Conservation (phyloP, 2,888 invertebrate genomes). For the Eustalomyia histrio region DNA sequence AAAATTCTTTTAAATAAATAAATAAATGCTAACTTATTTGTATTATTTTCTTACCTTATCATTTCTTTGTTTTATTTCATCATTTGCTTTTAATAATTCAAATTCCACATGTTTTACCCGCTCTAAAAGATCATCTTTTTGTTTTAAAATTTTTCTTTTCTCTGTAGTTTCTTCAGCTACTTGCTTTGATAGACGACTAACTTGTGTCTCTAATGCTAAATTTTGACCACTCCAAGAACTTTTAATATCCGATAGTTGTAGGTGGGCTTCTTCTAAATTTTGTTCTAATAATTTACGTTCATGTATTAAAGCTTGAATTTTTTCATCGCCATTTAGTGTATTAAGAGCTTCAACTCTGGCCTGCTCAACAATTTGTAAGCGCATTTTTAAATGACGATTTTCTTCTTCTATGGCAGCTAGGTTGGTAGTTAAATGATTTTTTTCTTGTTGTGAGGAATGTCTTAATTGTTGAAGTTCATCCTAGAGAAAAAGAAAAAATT, state of each 20-base stretch:
- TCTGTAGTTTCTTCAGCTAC: constrained; percentile 92
- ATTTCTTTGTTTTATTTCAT: constrained; percentile 76
- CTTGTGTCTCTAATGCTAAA: constrained; percentile 93
- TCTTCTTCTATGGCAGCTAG: constrained; percentile 88
- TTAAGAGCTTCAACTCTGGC: constrained; percentile 74
- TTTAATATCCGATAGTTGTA: constrained; percentile 93
- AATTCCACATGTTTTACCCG: constrained; percentile 80
- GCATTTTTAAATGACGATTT: constrained; percentile 84
- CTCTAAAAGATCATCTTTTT: constrained; percentile 84
- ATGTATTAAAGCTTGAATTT: constrained; percentile 81
- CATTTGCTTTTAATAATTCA: constrained; percentile 74
- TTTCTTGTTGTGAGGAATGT: constrained; percentile 87
- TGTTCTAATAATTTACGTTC: constrained; percentile 86
- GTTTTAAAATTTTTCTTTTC: constrained; percentile 86
- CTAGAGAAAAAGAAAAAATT: constrained; percentile 78
- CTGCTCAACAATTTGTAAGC: constrained; percentile 77
- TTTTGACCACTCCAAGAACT: constrained; percentile 96
- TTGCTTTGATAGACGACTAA: constrained; percentile 89
- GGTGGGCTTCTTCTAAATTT: constrained; percentile 90
- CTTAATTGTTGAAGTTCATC: constrained; percentile 89
- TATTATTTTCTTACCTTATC: constrained; percentile 72
- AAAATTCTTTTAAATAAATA: no score
- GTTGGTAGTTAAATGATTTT: constrained; percentile 84
- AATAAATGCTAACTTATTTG: no score
- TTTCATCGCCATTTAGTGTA: constrained; percentile 79